phyloP scores from a whole-genome alignment of 2,797 vertebrate species.

The Champsocephalus esox region DNA sequence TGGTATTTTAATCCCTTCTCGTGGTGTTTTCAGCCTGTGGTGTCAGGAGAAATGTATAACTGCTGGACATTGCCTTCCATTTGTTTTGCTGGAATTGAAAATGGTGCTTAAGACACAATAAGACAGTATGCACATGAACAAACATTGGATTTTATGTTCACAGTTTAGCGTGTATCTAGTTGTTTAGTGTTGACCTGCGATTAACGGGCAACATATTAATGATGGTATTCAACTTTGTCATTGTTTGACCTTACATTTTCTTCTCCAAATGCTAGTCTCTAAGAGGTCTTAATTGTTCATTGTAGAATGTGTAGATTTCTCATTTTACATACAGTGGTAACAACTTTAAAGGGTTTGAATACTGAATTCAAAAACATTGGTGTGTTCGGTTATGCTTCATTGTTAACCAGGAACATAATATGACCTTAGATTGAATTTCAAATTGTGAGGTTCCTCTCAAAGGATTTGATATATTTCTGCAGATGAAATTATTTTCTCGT shows the following conservation, averaged over 20 bases:
- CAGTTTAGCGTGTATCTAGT: slow-evolving; percentile 31
- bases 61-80: slow-evolving; percentile 69
- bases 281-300: slow-evolving; percentile 37
- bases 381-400: slow-evolving; percentile 29
- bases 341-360: slow-evolving; percentile 38
- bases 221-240: slow-evolving; percentile 31
- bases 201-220: slow-evolving; percentile 38
- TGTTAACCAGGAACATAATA: slow-evolving; percentile 25
- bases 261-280: slow-evolving; percentile 39
- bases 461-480: slow-evolving; percentile 27
- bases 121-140: slow-evolving; percentile 66
- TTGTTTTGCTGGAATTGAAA: slow-evolving; percentile 66
- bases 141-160: slow-evolving; percentile 30
- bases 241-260: slow-evolving; percentile 16
- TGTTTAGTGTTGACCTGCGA: slow-evolving; percentile 61
- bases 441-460: slow-evolving; percentile 27
- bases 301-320: slow-evolving; percentile 46
- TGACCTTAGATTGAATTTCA: slow-evolving; percentile 49
- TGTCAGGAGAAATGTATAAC: slow-evolving; percentile 50
- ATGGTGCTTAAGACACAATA: slow-evolving; percentile 73
- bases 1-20: slow-evolving; percentile 32
- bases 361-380: slow-evolving; percentile 35
- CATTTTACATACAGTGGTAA: slow-evolving; percentile 36
- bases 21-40: slow-evolving; percentile 39
- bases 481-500: slow-evolving; percentile 46